Percentiles rank a stretch among this genome's conserved stretches.
Evolutionary conservation across 2,888 invertebrate genomes (phyloP).

Genomic region (Abrostola tripartita): DNA sequence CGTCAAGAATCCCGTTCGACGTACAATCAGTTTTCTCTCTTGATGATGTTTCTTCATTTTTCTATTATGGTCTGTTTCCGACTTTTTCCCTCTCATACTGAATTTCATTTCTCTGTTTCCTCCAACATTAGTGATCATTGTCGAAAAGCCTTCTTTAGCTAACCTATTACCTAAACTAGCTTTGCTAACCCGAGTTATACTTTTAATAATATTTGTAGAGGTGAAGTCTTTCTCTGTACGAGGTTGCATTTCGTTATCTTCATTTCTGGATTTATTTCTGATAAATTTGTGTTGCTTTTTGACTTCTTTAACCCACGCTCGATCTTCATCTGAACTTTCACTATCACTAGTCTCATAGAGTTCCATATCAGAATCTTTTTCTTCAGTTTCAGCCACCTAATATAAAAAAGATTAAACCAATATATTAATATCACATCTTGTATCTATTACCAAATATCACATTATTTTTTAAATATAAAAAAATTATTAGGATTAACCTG

Average conservation of each 20-base stretch:
- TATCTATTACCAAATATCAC: no score
- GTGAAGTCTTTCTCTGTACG: slow-evolving; percentile 75
- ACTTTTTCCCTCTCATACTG: slow-evolving; percentile 88
- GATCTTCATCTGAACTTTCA: slow-evolving; percentile 93
- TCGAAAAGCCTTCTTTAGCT: slow-evolving; percentile 86
- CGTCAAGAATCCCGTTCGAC: slow-evolving; percentile 78
- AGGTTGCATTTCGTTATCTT: slow-evolving; percentile 66
- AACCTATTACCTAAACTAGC: slow-evolving; percentile 92
- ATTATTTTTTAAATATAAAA: not conserved
- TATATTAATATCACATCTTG: no score
- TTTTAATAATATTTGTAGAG: slow-evolving; percentile 81
- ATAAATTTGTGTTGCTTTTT: slow-evolving; percentile 92
- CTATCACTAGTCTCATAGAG: slow-evolving; percentile 78
- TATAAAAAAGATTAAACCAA: slow-evolving; percentile 15
- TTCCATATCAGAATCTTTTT: slow-evolving; percentile 87
- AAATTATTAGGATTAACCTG: slow-evolving; percentile 70
- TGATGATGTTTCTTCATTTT: slow-evolving; percentile 91
- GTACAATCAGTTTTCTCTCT: slow-evolving; percentile 90
- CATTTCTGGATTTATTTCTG: slow-evolving; percentile 76
- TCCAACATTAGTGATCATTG: slow-evolving; percentile 85
- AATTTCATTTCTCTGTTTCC: slow-evolving; percentile 95
- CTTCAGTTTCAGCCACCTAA: slow-evolving; percentile 75
- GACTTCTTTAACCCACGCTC: slow-evolving; percentile 93
- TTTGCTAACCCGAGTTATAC: slow-evolving; percentile 87
- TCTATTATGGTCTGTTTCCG: slow-evolving; percentile 86